These are phyloP conservation scores for Conus ventricosus DNA, from an alignment of 1,140 invertebrate genomes.

Conservation along the genomic window DNA sequence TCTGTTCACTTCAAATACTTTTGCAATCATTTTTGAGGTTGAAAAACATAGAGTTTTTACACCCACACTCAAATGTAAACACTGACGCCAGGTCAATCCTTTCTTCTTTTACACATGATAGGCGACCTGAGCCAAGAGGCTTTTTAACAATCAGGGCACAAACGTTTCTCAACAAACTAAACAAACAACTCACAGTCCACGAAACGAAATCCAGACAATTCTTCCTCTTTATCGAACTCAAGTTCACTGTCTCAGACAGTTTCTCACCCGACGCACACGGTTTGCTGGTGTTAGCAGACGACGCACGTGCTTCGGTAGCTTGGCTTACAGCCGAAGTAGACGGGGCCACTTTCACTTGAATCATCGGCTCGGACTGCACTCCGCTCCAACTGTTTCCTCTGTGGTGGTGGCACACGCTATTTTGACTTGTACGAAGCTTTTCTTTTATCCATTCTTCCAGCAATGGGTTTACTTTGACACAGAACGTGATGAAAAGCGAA, in stretches of 20 bases:
- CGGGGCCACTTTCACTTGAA: background rate
- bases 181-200: background rate
- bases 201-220: background rate
- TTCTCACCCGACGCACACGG: background rate
- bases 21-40: background rate
- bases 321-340: background rate
- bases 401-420: background rate
- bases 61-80: constrained; percentile 5
- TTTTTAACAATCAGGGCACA: background rate
- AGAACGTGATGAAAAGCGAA: no score
- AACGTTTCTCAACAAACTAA: background rate
- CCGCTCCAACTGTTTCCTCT: background rate
- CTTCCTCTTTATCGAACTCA: background rate
- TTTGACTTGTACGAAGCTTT: background rate
- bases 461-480: no score
- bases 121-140: background rate
- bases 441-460: no score
- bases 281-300: background rate
- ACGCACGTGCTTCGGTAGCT: no score
- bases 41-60: background rate
- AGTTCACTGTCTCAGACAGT: background rate
- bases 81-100: background rate
- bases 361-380: background rate
- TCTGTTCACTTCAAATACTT: constrained; percentile 6
- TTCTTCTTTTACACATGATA: background rate